Evolutionary conservation across 35 echinoderm and acorn worm genomes (phyloP), one percentile per base, ranked within the genome.

Genomic region (Heliocidaris tuberculata): DNA sequence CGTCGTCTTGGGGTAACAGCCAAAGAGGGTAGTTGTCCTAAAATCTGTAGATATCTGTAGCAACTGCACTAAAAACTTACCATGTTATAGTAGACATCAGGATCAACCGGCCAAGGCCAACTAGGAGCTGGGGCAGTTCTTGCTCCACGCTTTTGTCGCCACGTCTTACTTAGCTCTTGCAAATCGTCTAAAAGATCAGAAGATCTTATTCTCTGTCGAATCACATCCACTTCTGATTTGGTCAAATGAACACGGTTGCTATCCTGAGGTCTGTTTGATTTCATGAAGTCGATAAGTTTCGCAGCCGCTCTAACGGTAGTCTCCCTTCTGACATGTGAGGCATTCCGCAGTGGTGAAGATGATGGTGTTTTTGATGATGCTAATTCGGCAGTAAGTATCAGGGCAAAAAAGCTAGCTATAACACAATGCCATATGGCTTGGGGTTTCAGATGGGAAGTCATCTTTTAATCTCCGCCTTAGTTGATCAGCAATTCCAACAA

Each of bases 21-120:
- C 35, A 42, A 42, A 42, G 35, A 42, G 35, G 35, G 35, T 42
- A 42, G 35, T 42, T 42, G 35, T 42, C 35, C 35, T 42, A 42
- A 42, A 42, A 42, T 42, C 35, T 3, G 21, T 17, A 91, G 42
- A n/a, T n/a, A 47, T 5, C 48, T 90, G 21, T 17, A 91, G 42
- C 49, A 27, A 9, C 19, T 32, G 42, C 11, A 50, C 32, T 12
- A 2, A 47, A 48, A 15, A 94, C 93, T 70, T 60, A 94, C 93
- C 93, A 94, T 85, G 48, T 94, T 94, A 8, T 94, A 94, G 60
- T 94, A 85, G 32, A 85, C 35, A 48, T 94, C 93, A 7, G 60
- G 93, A 47, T 94, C 93, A 27, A 78, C 21, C 0, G 65, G 65
- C 65, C 65, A 78, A 7, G 65, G 65, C 65, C 65, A 78, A n/a